Percentiles rank a stretch among this genome's conserved stretches.
These are phyloP conservation scores for Ostrea denselamellosa DNA, from an alignment of 1,140 invertebrate species.

Conservation along the genomic window DNA sequence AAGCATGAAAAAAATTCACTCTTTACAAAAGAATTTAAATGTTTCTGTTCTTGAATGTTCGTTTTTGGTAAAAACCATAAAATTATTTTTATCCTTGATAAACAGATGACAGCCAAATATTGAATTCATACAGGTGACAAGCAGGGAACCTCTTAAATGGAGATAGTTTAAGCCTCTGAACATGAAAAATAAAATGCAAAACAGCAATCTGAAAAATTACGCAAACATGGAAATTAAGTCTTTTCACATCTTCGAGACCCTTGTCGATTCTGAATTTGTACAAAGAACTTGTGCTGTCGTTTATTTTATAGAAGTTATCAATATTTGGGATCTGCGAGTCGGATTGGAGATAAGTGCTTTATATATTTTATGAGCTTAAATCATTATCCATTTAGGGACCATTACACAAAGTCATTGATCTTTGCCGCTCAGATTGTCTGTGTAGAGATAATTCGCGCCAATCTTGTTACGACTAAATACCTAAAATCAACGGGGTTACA, in stretches of 20 bases:
- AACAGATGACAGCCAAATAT: background rate
- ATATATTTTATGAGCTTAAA: slow-evolving; percentile 40
- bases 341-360: slow-evolving; percentile 20
- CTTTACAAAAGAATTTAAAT: background rate
- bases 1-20: background rate
- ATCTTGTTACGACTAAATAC: slow-evolving; percentile 13
- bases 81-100: background rate
- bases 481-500: slow-evolving; percentile 2
- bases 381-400: slow-evolving; percentile 32
- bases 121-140: background rate
- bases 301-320: background rate
- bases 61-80: background rate
- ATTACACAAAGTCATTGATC: slow-evolving; percentile 23
- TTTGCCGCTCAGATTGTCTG: slow-evolving; percentile 1
- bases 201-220: slow-evolving; percentile 27
- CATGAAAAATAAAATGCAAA: slow-evolving; percentile 34
- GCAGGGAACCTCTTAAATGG: slow-evolving; percentile 3
- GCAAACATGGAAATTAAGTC: slow-evolving; percentile 26
- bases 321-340: background rate
- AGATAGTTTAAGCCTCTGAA: slow-evolving; percentile 3
- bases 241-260: slow-evolving; percentile 11
- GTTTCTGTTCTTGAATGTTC: background rate
- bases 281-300: background rate
- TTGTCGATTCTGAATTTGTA: background rate
- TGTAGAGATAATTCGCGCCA: slow-evolving; percentile 32